These are phyloP conservation scores for Cervus canadensis DNA, from an alignment of 2,113 vertebrate species.

Conservation along the genomic window DNA sequence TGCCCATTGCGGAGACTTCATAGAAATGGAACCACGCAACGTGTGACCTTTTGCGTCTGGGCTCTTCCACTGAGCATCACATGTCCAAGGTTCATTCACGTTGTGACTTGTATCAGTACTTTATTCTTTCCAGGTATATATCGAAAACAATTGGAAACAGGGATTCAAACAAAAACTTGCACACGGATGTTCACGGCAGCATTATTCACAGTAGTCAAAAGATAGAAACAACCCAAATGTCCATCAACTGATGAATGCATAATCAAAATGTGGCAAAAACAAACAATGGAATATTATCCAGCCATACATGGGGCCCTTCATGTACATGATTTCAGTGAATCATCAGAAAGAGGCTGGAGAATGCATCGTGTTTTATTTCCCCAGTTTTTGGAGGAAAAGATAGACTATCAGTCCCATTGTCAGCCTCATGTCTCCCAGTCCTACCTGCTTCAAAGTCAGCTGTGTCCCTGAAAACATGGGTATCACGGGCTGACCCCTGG, in stretches of 20 bases:
- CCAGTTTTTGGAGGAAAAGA: neutral
- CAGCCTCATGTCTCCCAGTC: neutral
- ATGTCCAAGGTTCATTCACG: neutral
- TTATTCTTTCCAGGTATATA: neutral
- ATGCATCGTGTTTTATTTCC: neutral
- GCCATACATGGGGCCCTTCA: rapidly evolving
- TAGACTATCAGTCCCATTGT: neutral
- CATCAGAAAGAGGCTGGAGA: neutral
- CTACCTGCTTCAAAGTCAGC: neutral
- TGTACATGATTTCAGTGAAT: neutral
- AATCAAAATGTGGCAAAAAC: neutral
- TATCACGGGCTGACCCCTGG: rapidly evolving
- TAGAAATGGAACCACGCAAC: neutral
- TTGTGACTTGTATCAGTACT: rapidly evolving
- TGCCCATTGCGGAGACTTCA: neutral
- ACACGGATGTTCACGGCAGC: neutral
- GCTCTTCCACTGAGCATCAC: neutral
- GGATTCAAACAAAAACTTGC: neutral
- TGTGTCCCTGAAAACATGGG: neutral
- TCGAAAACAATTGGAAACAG: neutral
- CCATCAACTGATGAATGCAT: neutral
- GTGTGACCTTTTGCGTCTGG: neutral
- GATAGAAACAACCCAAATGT: neutral
- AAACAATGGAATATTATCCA: no score
- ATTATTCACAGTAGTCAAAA: neutral